phyloP scores from a whole-genome alignment of 2,113 vertebrate species.

The Pipra filicauda region DNA sequence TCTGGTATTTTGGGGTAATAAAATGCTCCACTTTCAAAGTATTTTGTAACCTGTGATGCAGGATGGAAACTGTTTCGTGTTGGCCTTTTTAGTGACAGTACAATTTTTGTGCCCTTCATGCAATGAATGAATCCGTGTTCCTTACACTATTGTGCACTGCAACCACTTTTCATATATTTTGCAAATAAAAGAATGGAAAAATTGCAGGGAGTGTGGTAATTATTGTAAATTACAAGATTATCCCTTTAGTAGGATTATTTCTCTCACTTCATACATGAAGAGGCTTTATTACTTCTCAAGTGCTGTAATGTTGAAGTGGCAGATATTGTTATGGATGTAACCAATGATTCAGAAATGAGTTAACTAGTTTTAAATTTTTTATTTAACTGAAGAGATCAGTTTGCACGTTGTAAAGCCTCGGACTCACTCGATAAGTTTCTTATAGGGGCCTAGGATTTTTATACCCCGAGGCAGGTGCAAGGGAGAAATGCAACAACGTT shows the following conservation, averaged over 20 bases:
- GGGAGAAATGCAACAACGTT: neutral
- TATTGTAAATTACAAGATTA: neutral
- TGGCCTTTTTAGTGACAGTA: neutral
- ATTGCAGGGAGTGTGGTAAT: neutral
- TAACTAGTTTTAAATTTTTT: neutral
- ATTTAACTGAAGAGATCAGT: neutral
- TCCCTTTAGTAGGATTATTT: neutral
- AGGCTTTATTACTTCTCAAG: neutral
- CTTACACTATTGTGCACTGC: rapidly evolving
- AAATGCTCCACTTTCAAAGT: neutral
- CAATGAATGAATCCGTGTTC: neutral
- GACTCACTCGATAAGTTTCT: neutral
- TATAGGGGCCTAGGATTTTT: neutral
- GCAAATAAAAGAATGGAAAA: neutral
- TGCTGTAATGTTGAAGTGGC: neutral
- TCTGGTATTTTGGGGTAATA: neutral
- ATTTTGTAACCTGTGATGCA: neutral
- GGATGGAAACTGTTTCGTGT: neutral
- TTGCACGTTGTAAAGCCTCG: neutral
- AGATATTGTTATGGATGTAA: neutral
- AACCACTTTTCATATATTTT: neutral
- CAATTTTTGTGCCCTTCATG: neutral
- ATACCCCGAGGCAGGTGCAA: neutral
- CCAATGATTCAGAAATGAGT: neutral
- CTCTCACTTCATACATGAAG: neutral